Base-by-base conservation (phyloP, 2,888 invertebrate genomes). In the Agrochola macilenta region DNA sequence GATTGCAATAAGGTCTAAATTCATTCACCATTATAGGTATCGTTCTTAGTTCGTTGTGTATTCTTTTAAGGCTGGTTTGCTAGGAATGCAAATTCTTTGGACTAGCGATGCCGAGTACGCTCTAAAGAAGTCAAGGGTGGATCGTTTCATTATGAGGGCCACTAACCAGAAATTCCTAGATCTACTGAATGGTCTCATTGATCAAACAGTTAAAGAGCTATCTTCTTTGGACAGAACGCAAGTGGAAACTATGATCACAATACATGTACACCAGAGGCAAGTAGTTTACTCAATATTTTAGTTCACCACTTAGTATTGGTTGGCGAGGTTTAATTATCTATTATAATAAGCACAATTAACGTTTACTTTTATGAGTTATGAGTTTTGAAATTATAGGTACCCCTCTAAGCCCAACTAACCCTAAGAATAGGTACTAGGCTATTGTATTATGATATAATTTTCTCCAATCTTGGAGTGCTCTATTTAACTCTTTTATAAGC, bases 241-340 rank as follows among this genome's bases (percentile, higher is more conserved):
- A 91, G 98, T 97, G 85, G 99, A 99, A 93, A 99, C 99, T 4
- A 98, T 99, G 97, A 98, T 99, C 68, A 99, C 99, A 0, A 99
- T 99, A 90, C 99, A 99, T 91, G 98, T 99, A 0, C 99, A 99
- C 97, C 99, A 99, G 95, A 97, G 98, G 97, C 97, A 93, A 86
- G 71, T 78, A 60, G 69, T 72, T 39, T 60, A 52, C 17, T 43
- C 43, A 17, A 72, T 57, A n/a, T n/a, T 26, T 23, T n/a, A 0
- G 35, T 52, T 35, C 0, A 30, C 7, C 2, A 17, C 5, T 12
- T 2, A 11, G 52, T 5, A 52, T 52, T 43, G 39, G 39, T 43
- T 43, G 43, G 39, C 64, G 39, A 14, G 8, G 20, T 12, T 66
- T 66, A 30, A 66, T 30, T 0, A 8, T 30, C 20, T 49, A 49